A percentile compares a stretch with the other conserved stretches of the same genome.
Conservation (phyloP, 2,113 vertebrate genomes). For the Acinonyx jubatus region DNA sequence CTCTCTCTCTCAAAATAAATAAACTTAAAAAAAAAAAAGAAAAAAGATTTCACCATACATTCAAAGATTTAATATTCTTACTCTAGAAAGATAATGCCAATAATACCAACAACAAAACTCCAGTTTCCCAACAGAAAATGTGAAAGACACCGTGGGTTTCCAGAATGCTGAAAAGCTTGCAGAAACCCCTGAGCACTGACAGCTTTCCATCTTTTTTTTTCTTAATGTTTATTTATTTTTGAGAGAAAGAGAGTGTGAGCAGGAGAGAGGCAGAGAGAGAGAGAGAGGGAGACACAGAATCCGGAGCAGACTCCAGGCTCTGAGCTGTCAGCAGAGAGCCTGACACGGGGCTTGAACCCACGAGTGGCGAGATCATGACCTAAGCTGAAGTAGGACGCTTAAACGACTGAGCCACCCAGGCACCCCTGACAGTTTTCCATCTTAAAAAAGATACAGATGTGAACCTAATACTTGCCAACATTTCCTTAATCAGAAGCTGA, state of each 20-base stretch:
- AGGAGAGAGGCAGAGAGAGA: too few relatives aligned
- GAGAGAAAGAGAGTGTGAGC: too few relatives aligned
- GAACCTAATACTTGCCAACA: background rate
- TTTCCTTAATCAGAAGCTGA: background rate
- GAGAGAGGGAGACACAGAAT: too few relatives aligned
- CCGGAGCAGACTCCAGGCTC: too few relatives aligned
- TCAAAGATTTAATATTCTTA: constrained; percentile 1
- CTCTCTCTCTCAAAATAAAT: too few relatives aligned
- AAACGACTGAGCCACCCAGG: too few relatives aligned
- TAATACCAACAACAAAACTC: background rate
- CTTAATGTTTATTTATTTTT: too few relatives aligned
- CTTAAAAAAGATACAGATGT: background rate
- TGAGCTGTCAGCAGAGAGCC: too few relatives aligned
- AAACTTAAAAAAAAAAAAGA: too few relatives aligned
- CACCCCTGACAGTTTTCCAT: background rate
- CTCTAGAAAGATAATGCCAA: background rate
- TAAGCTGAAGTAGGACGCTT: too few relatives aligned
- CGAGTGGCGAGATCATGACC: too few relatives aligned
- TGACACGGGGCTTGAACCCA: too few relatives aligned
- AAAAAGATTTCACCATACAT: background rate
- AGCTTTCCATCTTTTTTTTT: background rate
- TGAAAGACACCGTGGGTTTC: background rate
- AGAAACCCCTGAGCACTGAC: background rate
- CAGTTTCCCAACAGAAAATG: background rate
- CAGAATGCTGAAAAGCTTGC: background rate